Evolutionary conservation across 2,797 vertebrate species (phyloP).

Genomic region (Galago senegalensis): DNA sequence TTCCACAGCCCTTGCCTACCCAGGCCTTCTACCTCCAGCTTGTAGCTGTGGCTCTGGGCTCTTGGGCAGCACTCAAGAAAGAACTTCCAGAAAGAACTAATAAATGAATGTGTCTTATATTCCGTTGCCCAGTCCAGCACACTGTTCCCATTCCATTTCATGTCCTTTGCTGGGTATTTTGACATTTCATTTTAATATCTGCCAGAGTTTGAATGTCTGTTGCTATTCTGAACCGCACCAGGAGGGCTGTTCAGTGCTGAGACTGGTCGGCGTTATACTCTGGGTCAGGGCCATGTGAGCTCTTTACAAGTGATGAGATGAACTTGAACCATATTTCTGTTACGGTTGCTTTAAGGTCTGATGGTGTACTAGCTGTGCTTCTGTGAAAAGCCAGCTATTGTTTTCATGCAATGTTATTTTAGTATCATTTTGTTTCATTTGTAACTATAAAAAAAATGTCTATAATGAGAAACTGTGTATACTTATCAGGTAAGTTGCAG

Average conservation of each 20-base stretch:
- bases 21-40: accelerated
- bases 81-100: background rate
- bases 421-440: background rate
- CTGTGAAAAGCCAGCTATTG: accelerated
- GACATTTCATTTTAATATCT: background rate
- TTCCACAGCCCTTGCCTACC: background rate
- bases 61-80: background rate
- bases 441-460: background rate
- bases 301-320: background rate
- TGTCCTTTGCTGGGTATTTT: background rate
- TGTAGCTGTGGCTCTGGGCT: no score
- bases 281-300: background rate
- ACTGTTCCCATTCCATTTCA: accelerated
- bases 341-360: no score
- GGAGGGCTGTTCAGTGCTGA: background rate
- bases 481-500: no score
- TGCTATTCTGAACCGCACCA: no score
- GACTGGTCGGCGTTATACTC: accelerated
- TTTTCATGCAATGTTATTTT: background rate
- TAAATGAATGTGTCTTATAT: accelerated
- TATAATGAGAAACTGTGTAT: background rate
- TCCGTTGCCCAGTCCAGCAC: no score
- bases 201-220: background rate
- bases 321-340: background rate
- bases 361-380: accelerated